phyloP scores from a whole-genome alignment of 2,888 invertebrate genomes.

The Pterostichus niger region DNA sequence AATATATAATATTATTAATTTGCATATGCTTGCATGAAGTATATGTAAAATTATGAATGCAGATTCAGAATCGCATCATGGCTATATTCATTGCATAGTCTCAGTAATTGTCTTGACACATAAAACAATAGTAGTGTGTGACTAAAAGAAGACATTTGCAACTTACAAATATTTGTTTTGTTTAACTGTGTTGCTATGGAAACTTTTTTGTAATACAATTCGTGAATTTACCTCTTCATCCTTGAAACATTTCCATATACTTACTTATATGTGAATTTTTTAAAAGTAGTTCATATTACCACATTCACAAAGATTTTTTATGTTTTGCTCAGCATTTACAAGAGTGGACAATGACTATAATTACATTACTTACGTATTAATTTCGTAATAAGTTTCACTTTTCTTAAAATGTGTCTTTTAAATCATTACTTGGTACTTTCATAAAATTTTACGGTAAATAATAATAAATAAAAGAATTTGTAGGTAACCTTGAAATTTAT shows the following conservation, averaged over 20 bases:
- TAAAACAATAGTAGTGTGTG: too few species aligned
- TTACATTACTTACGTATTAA: conserved; percentile 19
- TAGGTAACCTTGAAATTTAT: too few species aligned
- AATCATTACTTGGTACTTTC: background rate
- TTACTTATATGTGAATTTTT: conserved; percentile 18
- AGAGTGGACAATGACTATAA: conserved; percentile 24
- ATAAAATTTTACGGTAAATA: too few species aligned
- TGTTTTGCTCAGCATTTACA: background rate
- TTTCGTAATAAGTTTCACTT: conserved; percentile 37
- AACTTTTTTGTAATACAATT: background rate
- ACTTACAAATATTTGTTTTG: too few species aligned
- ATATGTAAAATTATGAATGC: background rate
- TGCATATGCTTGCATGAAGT: too few species aligned
- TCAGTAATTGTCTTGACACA: too few species aligned
- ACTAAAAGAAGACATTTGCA: too few species aligned
- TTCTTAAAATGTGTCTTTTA: conserved; percentile 23
- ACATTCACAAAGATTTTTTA: conserved; percentile 8
- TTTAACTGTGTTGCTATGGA: too few species aligned
- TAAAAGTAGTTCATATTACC: conserved; percentile 2
- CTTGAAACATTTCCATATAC: conserved; percentile 27
- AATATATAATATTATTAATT: too few species aligned
- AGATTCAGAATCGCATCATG: background rate
- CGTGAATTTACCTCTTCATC: background rate
- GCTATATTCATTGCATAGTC: too few species aligned
- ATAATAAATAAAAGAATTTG: too few species aligned